Evolutionary conservation across 2,113 vertebrate genomes (phyloP), one percentile per base, ranked within the genome.

Genomic region (Otus sunia): DNA sequence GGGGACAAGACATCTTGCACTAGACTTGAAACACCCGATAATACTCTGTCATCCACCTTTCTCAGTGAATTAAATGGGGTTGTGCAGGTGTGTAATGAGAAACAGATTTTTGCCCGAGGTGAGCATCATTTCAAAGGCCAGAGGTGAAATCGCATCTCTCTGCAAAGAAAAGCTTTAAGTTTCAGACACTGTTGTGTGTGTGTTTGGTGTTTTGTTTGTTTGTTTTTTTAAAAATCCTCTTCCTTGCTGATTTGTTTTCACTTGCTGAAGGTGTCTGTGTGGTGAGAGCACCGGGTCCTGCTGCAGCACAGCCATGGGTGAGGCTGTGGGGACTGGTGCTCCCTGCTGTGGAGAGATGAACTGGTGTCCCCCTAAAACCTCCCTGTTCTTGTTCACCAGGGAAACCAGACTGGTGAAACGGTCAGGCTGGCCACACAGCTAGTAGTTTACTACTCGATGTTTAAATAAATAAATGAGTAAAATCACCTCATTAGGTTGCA

Each of bases 81-180:
- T 71, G 69, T 92, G 86, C 92, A 94, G 86, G 88, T 97, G 94
- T 89, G 91, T 52, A 32, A 68, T 6, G 49, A 91, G 45, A 78
- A 93, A 73, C 84, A 94, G 86, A 26, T 84, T 95, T 95, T 87
- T 86, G 94, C 96, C 74, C 0, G 3, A 79, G 95, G 91, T 91
- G 74, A 95, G 91, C 87, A 69, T 36, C 20, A 0, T 89, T 89
- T 82, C 80, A 66, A 75, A 92, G 74, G 89, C 87, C 47, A 39
- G 84, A 58, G 91, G 94, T 94, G 89, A 73, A 95, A 82, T 75
- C 26, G 0, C 74, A 58, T 50, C 77, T 50, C 56, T 36, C 66
- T 30, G 50, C 59, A 36, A 58, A 80, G 86, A 39, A 90, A 19
- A 0, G 0, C n/a, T 75, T 55, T 6, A 9, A 60, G 68, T 68